phyloP scores from a whole-genome alignment of 2,888 invertebrate species.

The Eueremaeus valkanovi region DNA sequence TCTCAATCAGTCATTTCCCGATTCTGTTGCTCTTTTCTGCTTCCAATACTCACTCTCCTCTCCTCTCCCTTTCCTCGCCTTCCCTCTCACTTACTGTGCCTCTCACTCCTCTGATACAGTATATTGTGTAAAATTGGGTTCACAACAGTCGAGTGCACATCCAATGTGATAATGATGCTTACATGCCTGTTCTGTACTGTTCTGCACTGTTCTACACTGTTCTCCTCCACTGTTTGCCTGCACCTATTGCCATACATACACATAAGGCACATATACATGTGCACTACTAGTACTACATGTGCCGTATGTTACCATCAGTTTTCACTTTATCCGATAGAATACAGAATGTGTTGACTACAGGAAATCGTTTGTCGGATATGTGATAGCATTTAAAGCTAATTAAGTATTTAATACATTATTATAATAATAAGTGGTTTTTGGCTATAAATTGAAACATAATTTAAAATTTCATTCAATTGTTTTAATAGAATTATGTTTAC shows the following conservation, averaged over 20 bases:
- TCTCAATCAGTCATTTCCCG: background rate
- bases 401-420: constrained; percentile 11
- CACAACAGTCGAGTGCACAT: constrained; percentile 18
- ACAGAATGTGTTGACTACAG: no score
- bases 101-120: constrained; percentile 1
- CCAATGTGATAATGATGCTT: constrained; percentile 29
- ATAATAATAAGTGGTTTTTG: background rate
- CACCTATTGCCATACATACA: background rate
- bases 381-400: constrained; percentile 13
- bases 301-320: constrained; percentile 20
- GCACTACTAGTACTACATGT: background rate
- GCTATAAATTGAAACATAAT: no score
- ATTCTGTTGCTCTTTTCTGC: background rate
- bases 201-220: no score
- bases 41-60: background rate
- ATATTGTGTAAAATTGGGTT: constrained; percentile 17
- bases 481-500: no score
- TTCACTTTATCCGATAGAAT: background rate
- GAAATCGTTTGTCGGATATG: constrained; percentile 22
- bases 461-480: no score
- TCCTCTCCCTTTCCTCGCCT: background rate
- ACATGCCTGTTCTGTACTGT: constrained; percentile 11
- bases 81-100: background rate
- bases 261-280: constrained; percentile 5
- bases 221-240: no score